Conservation (phyloP, 2,113 vertebrate species). For the Eudyptes chrysolophus region DNA sequence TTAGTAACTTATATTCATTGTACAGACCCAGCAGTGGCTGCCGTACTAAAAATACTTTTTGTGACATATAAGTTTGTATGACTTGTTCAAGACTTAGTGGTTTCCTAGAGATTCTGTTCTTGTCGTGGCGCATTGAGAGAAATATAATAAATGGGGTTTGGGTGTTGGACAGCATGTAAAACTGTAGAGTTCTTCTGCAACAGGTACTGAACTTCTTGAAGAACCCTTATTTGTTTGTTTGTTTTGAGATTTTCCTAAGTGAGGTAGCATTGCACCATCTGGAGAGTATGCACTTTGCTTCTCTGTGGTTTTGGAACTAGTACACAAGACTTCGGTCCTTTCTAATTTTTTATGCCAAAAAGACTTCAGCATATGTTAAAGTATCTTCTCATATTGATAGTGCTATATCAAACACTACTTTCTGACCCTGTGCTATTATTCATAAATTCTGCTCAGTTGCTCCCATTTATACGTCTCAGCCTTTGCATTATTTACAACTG, state of each 20-base stretch:
- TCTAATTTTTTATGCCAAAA: background rate
- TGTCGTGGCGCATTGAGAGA: background rate
- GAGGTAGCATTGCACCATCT: background rate
- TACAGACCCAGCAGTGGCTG: background rate
- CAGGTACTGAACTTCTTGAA: background rate
- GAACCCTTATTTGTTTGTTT: background rate
- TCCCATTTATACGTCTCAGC: background rate
- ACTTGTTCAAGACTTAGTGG: background rate
- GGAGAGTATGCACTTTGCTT: background rate
- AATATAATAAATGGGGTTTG: background rate
- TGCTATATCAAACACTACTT: background rate
- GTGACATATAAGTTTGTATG: accelerated
- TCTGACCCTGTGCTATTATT: background rate
- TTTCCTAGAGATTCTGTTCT: background rate
- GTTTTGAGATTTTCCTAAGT: background rate
- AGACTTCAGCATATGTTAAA: background rate
- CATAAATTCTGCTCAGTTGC: background rate
- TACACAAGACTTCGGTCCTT: background rate
- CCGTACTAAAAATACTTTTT: background rate
- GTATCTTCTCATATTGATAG: background rate
- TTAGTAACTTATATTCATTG: background rate
- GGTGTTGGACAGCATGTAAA: background rate
- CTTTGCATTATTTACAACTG: background rate
- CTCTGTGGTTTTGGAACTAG: background rate
- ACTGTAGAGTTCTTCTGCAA: background rate